Evolutionary conservation across 2,888 invertebrate genomes (phyloP), one percentile per base, ranked within the genome.

Genomic region (Orchesella flavescens): DNA sequence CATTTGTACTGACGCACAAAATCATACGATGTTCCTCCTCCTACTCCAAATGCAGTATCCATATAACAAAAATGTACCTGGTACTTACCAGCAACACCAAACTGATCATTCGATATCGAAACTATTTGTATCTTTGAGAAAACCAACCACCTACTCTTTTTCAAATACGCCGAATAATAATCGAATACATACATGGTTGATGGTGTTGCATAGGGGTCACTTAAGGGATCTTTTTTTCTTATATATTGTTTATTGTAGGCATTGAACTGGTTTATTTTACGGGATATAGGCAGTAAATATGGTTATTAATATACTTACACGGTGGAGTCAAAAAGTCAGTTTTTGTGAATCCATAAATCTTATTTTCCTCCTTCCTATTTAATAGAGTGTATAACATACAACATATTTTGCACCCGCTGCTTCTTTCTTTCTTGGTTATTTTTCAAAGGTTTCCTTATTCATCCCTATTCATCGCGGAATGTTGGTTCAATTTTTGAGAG

Each of bases 301-400:
- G 72, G 72, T 79, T 72, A 79, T 72, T 79, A 79, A 71, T 71
- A 71, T 21, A 66, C 17, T 61, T 59, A 44, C 49, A 61, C 59
- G 46, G 34, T 44, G 23, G 13, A 65, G 44, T 65, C 55, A 77
- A 63, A 65, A 80, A 23, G 63, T 59, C n/a, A 23, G 12, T 78
- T 87, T 86, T 87, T 86, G 85, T 87, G 85, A 86, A 87, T 87
- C 87, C 87, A 87, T 87, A 87, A 87, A 87, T 87, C 87, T 87
- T 87, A 83, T 87, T 87, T 86, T 84, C 66, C 21, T 84, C 66
- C 21, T 43, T 69, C 69, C 59, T 63, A n/a, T 24, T 7, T 23
- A 24, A 63, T 24, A n/a, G 49, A 15, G n/a, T 49, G 49, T 49
- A 49, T 10, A 49, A 49, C 12, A 49, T 21, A 59, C n/a, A n/a